Conservation (phyloP, 2,113 vertebrate species). For the Odocoileus virginianus region DNA sequence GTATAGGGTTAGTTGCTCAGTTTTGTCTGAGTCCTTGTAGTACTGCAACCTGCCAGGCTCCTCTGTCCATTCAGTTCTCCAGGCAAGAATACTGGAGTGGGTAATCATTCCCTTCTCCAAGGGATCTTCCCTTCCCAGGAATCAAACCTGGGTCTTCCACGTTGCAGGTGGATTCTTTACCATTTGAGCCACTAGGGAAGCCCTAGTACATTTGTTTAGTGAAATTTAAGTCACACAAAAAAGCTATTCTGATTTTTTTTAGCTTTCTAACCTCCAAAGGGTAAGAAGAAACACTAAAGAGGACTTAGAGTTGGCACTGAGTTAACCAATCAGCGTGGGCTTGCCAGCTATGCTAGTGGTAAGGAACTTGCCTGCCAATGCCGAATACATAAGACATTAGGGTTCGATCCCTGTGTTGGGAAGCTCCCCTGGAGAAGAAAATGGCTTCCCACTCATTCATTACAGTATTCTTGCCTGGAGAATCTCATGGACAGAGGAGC, state of each 20-base stretch:
- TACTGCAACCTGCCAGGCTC: background rate
- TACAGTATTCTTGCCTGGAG: background rate
- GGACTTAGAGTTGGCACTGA: background rate
- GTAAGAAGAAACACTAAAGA: background rate
- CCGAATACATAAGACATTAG: rapidly evolving
- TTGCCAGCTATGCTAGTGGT: background rate
- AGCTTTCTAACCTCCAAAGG: background rate
- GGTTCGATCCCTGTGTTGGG: background rate
- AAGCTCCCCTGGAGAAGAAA: background rate
- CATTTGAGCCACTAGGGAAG: background rate
- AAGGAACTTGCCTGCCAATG: background rate
- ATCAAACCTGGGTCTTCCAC: background rate
- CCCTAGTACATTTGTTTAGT: background rate
- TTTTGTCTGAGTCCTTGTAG: background rate
- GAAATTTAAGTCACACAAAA: background rate
- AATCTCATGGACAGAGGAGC: background rate
- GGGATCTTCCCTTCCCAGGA: background rate
- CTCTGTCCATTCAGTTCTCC: background rate
- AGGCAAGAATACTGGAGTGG: background rate
- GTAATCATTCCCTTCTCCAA: background rate
- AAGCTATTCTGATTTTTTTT: background rate
- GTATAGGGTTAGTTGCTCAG: background rate
- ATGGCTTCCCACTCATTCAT: background rate
- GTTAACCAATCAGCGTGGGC: background rate
- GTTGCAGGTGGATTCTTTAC: background rate